Evolutionary conservation across 2,888 invertebrate species (phyloP), one percentile per base, ranked within the genome.

Genomic region (Melieria crassipennis): DNA sequence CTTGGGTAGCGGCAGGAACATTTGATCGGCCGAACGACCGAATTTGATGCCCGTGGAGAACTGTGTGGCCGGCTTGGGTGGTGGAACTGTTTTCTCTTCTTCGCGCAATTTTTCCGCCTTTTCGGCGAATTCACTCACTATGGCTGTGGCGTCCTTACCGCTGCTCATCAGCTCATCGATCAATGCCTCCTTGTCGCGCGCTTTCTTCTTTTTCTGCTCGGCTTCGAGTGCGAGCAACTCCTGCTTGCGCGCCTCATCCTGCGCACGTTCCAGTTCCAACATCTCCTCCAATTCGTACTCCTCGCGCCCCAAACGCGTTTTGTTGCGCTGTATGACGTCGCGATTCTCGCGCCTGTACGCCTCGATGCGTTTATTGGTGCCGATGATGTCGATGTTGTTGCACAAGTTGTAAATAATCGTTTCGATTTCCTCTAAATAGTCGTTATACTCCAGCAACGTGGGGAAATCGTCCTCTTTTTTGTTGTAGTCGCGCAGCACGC

Each of bases 141-240:
- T 97, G 77, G 93, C 93, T 78, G 93, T 92, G 0, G 98, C 98
- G 84, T 97, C 93, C 9, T 92, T 93, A 77, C 95, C 94, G 0
- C 97, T 96, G 84, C 94, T 95, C 93, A 97, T 97, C 52, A 99
- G 88, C 84, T 98, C 97, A 86, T 98, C 97, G 72, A 99, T 97
- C 5, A 99, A 87, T 0, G 95, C 96, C 84, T 98, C 96, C 79
- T 96, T 96, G 77, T 95, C 93, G 52, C 93, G 90, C 30, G 94
- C 91, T 85, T 96, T 96, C 77, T 93, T 93, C 82, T 91, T 92
- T 80, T 95, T 95, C 1, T 91, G 91, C 84, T 94, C 90, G 87
- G 78, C 78, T 75, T 87, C 93, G 85, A 88, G 78, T 4, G 92
- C 89, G n/a, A 90, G 85, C 1, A 93, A 84, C 82, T 95, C 93